Evolutionary conservation across 2,797 vertebrate species (phyloP), one percentile per base, ranked within the genome.

Genomic region (Melanotaenia nigrans): DNA sequence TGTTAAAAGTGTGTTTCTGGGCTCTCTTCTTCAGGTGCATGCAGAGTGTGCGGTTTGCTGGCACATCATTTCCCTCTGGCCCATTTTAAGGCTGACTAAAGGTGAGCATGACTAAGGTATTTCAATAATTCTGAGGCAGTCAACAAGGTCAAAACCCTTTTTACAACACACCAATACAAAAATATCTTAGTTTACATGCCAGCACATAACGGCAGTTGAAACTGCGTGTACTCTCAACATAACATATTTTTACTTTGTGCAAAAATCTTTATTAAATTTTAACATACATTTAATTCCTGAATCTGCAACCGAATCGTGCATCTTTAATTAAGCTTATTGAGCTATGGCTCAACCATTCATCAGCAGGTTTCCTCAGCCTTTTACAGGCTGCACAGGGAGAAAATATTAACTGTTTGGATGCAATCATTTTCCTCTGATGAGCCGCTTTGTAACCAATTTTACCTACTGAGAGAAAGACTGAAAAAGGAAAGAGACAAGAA

Each of bases 401-500:
- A 92, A 84, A 92, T 90, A 91, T 73, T 72, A 68, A 55, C 47
- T 87, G 84, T 89, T 84, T 75, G 82, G 81, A 75, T 77, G 67
- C 81, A 91, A 85, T 89, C 79, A 85, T 83, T 85, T 85, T 81
- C 73, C 67, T 77, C 84, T 80, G 82, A 90, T 87, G 86, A 73
- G 77, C 70, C 72, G 78, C 84, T 85, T 81, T 86, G 81, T 61
- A 85, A 84, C 80, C 73, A 91, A 85, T 92, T 89, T 87, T 66
- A 79, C 78, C 78, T 62, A 70, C 78, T 78, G 78, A 58, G 79
- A 67, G 32, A 25, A 54, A 45, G 64, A 55, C 22, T 36, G 60
- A 49, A 45, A 55, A 9, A 55, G 67, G 24, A 38, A 68, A 33
- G 55, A 63, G 78, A 28, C 7, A 5, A 58, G 22, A 65, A 24